Base-by-base conservation (phyloP, 2,113 vertebrate species). In the Morone chrysops region DNA sequence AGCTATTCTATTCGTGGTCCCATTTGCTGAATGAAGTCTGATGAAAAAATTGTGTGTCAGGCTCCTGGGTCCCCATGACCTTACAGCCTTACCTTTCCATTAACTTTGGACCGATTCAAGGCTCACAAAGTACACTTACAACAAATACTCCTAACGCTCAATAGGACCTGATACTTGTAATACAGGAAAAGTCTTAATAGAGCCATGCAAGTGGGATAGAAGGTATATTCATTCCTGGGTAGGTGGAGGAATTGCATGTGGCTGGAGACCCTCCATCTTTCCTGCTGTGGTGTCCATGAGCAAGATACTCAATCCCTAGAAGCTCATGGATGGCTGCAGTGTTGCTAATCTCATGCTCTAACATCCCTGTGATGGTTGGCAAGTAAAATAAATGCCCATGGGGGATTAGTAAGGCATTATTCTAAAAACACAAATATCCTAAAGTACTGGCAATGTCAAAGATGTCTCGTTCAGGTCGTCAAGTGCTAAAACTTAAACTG, bases 51-150 rank as follows among this genome's bases (percentile, higher is more conserved):
- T 22, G 45, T 59, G 22, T 38, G 36, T 43, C 25, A 31, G 57
- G 13, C 18, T 71, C 36, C 53, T 7, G 31, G 63, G 75, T 75
- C 69, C 38, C 36, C 7, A 1, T 48, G 79, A 62, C 17, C 69
- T 78, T 68, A 43, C 67, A 89, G 84, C n/a, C 63, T 40, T 38
- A 76, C 62, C 72, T 47, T n/a, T 50, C 63, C 11, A 48, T 63
- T 83, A 81, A 84, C 51, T 41, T 38, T 18, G 2, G 1, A 65
- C 36, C 66, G 60, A 68, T 36, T 77, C 38, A 53, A 4, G 4
- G 4, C 59, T 80, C 22, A 25, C 20, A 54, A 3, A 45, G 22
- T 40, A 13, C 25, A 59, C 73, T 41, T 25, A 14, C 10, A 41
- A 53, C 8, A 69, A 45, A 78, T 3, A 53, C 18, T 54, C 16